These are phyloP conservation scores for Amblyopsis rosae DNA, from an alignment of 2,113 vertebrate genomes.

Conservation along the genomic window DNA sequence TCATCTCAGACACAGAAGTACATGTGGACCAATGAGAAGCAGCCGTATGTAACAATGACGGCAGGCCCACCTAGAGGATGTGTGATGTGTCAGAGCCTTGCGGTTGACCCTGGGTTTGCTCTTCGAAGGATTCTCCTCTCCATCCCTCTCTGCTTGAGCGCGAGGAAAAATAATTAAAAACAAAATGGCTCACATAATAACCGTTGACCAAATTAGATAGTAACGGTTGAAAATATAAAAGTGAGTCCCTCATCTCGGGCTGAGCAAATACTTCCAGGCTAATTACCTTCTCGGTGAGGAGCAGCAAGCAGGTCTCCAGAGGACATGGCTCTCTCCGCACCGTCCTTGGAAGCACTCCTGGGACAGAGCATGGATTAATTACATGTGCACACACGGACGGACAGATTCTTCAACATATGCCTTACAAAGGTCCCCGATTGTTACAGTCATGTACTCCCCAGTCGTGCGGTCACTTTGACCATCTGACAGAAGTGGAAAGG, in stretches of 20 bases:
- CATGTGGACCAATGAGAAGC: not conserved
- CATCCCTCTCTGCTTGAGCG: constrained; percentile 41
- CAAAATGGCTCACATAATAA: constrained; percentile 13
- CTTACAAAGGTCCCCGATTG: no score
- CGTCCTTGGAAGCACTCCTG: constrained; percentile 68
- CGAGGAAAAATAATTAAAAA: not conserved
- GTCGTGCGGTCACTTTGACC: no score
- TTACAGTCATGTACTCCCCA: no score
- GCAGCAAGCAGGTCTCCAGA: constrained; percentile 62
- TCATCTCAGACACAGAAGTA: not conserved
- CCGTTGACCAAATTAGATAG: constrained; percentile 14
- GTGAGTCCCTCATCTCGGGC: constrained; percentile 19
- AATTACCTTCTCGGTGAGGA: constrained; percentile 69
- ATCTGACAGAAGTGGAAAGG: no score
- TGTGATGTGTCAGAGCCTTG: constrained; percentile 49
- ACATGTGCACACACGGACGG: constrained; percentile 46
- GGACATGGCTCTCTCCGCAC: constrained; percentile 50
- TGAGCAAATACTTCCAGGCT: not conserved
- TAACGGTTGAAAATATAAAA: constrained; percentile 30
- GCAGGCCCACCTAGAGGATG: constrained; percentile 47
- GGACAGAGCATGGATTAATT: constrained; percentile 51
- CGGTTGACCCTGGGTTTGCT: constrained; percentile 65
- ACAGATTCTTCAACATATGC: constrained; percentile 13
- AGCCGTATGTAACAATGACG: not conserved
- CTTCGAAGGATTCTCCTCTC: constrained; percentile 35